Evolutionary conservation across 53 echinoderm and acorn worm genomes (phyloP), one percentile per base, ranked within the genome.

Genomic region (Arbacia lixula): DNA sequence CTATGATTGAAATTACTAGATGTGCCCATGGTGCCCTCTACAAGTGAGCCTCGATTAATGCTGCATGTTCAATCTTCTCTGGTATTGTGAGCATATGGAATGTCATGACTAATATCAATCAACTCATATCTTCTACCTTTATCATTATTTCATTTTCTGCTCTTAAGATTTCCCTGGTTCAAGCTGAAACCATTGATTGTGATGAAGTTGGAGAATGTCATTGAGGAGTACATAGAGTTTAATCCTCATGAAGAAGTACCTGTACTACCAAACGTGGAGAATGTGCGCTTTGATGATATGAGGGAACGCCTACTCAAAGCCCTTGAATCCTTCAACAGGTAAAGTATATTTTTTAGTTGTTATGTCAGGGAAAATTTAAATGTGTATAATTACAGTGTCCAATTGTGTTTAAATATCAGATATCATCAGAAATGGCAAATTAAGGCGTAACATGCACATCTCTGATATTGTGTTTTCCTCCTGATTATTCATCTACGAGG

Each of bases 211-310:
- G 99, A 99, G 87, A 94, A 92, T 79, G 99, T 94, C 10, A 99
- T 99, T 21, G 92, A 99, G 72, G 99, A 99, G 28, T 99, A 94
- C 82, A 86, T 99, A 62, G 84, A 92, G 68, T 74, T 79, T 41
- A 99, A 99, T 39, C 96, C 93, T 12, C 84, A 91, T 61, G 98
- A 98, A 52, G 90, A 88, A 28, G 88, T 91, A 24, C 94, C 91
- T 17, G 67, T 99, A 56, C 87, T 94, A 36, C 94, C 99, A 14
- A 99, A 99, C 39, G 99, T 99, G 38, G 99, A 99, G 56, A 99
- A 99, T 85, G 88, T 99, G n/a, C 84, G 92, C 17, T 99, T 94
- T 83, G 89, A 90, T 38, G 94, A 94, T 34, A 99, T 99, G 99
- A 79, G 90, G 58, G 89, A 99, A 66, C 88, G 99, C 30, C 83